Percentiles rank a stretch among this genome's conserved stretches.
Evolutionary conservation across 2,797 vertebrate genomes (phyloP).

Genomic region (Ceryle rudis): DNA sequence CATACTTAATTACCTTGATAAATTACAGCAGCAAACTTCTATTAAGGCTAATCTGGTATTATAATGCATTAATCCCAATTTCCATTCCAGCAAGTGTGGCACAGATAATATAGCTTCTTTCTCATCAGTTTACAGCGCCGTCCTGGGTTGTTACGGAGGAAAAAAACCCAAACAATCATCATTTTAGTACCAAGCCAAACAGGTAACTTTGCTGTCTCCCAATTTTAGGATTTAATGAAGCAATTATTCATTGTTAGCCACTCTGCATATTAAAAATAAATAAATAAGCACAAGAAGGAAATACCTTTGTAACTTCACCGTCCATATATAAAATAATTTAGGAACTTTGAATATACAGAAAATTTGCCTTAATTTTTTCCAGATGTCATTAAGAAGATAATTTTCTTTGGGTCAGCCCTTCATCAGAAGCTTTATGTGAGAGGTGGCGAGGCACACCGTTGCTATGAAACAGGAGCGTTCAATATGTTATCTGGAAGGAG

Average conservation of each 20-base stretch:
- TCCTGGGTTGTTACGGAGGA: neutral
- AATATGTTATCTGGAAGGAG: neutral
- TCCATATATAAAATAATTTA: neutral
- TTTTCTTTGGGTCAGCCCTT: neutral
- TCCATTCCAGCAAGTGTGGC: neutral
- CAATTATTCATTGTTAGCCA: neutral
- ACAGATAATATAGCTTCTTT: neutral
- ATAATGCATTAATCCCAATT: slow-evolving; percentile 29
- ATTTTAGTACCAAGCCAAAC: neutral
- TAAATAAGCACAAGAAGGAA: neutral
- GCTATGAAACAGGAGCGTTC: neutral
- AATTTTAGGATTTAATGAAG: neutral
- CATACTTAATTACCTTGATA: slow-evolving; percentile 22
- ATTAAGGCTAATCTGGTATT: slow-evolving; percentile 43
- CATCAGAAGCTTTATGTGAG: neutral
- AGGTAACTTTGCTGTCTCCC: neutral
- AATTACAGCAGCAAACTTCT: neutral
- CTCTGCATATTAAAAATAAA: neutral
- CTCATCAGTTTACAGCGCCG: neutral
- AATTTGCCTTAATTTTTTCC: neutral
- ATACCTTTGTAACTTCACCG: neutral
- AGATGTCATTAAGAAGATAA: neutral
- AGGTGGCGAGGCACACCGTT: neutral
- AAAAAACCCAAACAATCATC: neutral
- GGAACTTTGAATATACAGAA: neutral